A percentile compares a stretch with the other conserved stretches of the same genome.
phyloP scores from a whole-genome alignment of 1,140 invertebrate genomes.

The Drosophila sp. region DNA sequence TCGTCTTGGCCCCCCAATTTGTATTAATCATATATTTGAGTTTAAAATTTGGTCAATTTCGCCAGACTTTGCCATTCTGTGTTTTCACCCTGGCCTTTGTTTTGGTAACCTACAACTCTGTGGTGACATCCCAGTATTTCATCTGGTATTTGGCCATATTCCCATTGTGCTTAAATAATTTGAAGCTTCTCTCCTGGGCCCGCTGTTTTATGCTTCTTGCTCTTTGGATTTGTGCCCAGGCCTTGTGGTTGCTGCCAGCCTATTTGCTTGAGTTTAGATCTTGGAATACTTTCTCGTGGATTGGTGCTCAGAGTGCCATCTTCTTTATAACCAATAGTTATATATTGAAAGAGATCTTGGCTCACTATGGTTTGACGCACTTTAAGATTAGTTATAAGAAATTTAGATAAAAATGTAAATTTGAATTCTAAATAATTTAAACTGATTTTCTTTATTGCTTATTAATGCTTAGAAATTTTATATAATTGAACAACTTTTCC shows the following conservation, averaged over 20 bases:
- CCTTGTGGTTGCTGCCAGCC: conserved; percentile 94
- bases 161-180: conserved; percentile 89
- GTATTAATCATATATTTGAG: conserved; percentile 89
- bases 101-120: conserved; percentile 97
- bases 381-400: conserved; percentile 68
- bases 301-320: conserved; percentile 90
- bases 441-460: conserved; percentile 2
- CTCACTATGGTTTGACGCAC: conserved; percentile 83
- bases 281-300: conserved; percentile 90
- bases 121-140: conserved; percentile 99
- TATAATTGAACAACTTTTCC: conserved; percentile 28
- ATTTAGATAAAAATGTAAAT: conserved; percentile 42
- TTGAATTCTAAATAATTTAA: conserved; percentile 17
- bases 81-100: conserved; percentile 93
- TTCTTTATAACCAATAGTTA: conserved; percentile 92
- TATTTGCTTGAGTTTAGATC: conserved; percentile 96
- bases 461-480: conserved; percentile 26
- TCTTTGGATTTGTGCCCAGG: conserved; percentile 92
- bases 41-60: conserved; percentile 87
- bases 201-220: conserved; percentile 83
- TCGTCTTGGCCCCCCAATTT: conserved; percentile 90
- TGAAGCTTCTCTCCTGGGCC: conserved; percentile 84
- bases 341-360: conserved; percentile 88
- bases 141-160: conserved; percentile 97
- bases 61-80: conserved; percentile 90